Conservation (phyloP, 2,797 vertebrate species). For the Hylomyscus alleni region DNA sequence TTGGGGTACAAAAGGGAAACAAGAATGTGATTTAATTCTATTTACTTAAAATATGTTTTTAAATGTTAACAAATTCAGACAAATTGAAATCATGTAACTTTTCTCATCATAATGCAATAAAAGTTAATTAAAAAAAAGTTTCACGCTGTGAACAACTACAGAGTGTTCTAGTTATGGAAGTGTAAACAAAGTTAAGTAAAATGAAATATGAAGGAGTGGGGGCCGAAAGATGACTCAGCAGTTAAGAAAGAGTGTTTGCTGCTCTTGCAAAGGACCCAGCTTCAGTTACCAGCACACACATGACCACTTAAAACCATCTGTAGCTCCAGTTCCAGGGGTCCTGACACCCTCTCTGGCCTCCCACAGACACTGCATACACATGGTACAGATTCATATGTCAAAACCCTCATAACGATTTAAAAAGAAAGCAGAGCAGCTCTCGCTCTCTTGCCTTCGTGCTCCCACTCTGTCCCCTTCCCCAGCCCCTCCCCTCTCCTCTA, state of each 20-base stretch:
- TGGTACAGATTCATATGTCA: neutral
- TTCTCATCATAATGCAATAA: too few relatives aligned
- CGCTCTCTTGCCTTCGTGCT: too few relatives aligned
- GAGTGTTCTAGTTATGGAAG: neutral
- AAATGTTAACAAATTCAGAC: too few relatives aligned
- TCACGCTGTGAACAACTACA: slow-evolving; percentile 4
- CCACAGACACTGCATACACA: neutral
- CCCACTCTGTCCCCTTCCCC: too few relatives aligned
- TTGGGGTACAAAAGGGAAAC: too few relatives aligned
- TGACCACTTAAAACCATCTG: neutral
- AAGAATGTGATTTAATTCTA: too few relatives aligned
- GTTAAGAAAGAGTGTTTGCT: neutral
- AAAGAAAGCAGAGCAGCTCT: too few relatives aligned
- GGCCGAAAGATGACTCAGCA: neutral
- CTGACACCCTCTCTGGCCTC: neutral
- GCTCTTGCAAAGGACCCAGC: neutral
- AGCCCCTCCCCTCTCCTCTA: too few relatives aligned
- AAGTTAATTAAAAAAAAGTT: too few relatives aligned
- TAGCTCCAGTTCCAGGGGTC: neutral
- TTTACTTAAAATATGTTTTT: too few relatives aligned
- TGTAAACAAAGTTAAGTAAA: slow-evolving; percentile 10
- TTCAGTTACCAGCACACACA: neutral
- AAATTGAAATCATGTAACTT: too few relatives aligned
- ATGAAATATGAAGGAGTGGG: neutral
- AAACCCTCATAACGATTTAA: neutral